Evolutionary conservation across 2,888 invertebrate species (phyloP), one percentile per base, ranked within the genome.

Genomic region (Nesidiocoris tenuis): DNA sequence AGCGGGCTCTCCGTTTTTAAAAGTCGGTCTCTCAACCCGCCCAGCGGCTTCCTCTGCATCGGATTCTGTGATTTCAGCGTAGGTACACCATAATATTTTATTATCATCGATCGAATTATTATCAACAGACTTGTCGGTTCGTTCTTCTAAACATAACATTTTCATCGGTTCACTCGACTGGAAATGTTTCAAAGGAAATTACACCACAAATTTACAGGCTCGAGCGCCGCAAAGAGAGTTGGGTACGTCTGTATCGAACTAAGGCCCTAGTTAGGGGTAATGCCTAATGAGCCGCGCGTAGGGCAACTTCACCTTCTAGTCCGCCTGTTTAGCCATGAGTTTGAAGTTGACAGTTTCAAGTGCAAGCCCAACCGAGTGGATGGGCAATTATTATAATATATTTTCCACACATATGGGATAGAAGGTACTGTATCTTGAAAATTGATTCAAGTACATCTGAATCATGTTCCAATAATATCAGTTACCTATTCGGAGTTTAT

Each of bases 231-330:
- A 39, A 12, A 39, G 39, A 3, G 12, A 7, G 39, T 7, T 3
- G 12, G 39, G 39, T 3, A 7, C 39, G 39, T 12, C 3, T 39
- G 39, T 7, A 39, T 39, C 39, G 39, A 39, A 39, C 39, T 39
- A 39, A 39, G 39, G 39, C 39, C 12, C 5, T 39, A 12, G 39
- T 39, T 39, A 39, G 3, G 39, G 5, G 39, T 39, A 39, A 39
- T 39, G 39, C 65, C 65, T 25, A 65, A 65, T 25, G 65, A 65
- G 65, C 65, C 54, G 65, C 65, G 25, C 39, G 17, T 64, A 64
- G 61, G 22, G 39, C 39, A 39, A 12, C 39, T 39, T 16, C 65
- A 2, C 39, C 39, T 39, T 19, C 25, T 65, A 65, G 25, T 65
- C 54, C 12, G 25, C 65, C 39, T 65, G 65, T 39, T 39, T 39